Base-by-base conservation (phyloP, 92 coral and sea anemone species). In the Pocillopora meandrina region DNA sequence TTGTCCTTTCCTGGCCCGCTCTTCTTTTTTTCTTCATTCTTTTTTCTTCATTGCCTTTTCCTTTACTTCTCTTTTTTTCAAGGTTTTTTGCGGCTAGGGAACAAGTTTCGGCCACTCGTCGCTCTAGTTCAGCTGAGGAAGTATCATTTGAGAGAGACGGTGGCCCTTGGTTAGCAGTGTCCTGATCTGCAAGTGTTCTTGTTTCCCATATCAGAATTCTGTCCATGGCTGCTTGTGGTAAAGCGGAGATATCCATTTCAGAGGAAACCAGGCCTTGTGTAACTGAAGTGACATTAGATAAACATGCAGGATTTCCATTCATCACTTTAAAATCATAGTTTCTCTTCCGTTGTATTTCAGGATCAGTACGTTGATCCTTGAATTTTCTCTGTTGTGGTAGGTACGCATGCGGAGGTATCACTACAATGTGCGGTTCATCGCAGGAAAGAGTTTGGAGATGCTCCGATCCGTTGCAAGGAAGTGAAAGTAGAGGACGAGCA, bases 91-190 rank as follows among this genome's bases (percentile, higher is more conserved):
- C 73, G 18, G 74, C 60, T 19, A 77, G 73, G 47, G 61, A 52
- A 21, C 10, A 73, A 17, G 52, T 36, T 35, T 33, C 61, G 5
- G 72, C 56, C 2, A 87, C 73, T 6, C 61, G 12, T 16, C 68
- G 71, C 62, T 81, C 83, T 0, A 87, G 77, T 12, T 82, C 81
- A 21, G 68, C 64, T 19, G 74, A 23, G 56, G 87, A 84, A 61
- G 17, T 52, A 17, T 77, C 88, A 64, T 69, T 71, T 49, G 88
- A 49, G n/a, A 8, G 4, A 26, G 18, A 15, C 59, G 77, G 58
- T 23, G 42, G 60, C 35, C 21, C 52, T 49, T 57, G 49, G 49
- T 42, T 42, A 42, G 2, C 49, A 42, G 49, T 42, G 49, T 42
- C 49, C 49, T 42, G 49, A 42, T 42, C 49, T 42, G 49, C 49